Base-by-base conservation (phyloP, 2,888 invertebrate genomes). In the Meiosimyza platycephala region DNA sequence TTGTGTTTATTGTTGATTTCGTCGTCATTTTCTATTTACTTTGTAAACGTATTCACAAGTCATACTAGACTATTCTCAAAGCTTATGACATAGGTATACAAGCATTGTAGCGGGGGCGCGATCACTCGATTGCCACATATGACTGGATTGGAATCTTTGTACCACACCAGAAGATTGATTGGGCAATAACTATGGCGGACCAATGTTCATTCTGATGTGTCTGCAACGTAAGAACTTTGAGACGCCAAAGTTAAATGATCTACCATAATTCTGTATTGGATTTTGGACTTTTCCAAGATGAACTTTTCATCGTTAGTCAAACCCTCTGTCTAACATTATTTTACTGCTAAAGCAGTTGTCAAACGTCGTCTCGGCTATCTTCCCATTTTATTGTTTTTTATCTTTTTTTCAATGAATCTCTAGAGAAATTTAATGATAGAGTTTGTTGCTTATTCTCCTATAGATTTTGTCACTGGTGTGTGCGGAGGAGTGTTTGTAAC, bases 211-310 rank as follows among this genome's bases (percentile, higher is more conserved):
- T 40, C 50, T 33, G 60, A 60, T 52, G 69, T 52, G 51, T 60
- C 52, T 69, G 60, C 52, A 22, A 54, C 54, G 13, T 47, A 60
- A 51, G 69, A 52, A 63, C 70, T 70, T 70, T 63, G 70, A 70
- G 51, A 6, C 22, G 57, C 16, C 52, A 33, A 28, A 12, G 18
- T 48, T 12, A 28, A 28, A 28, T 28, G 28, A 28, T 57, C 50
- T 16, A 22, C 62, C 57, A 69, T 28, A 40, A 40, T 40, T 59
- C 60, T 69, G 28, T 60, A 50, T 60, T 59, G 33, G 50, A 18
- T 59, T 69, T 69, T 48, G 50, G 68, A 60, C 59, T 59, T 3
- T 40, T 40, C 22, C 22, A 22, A 22, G 22, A 2, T 28, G 28
- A 28, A 28, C 28, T 28, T 4, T 40, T 6, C 5, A 40, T 9